Conservation (phyloP, 2,888 invertebrate genomes). For the Tridacna gigas region DNA sequence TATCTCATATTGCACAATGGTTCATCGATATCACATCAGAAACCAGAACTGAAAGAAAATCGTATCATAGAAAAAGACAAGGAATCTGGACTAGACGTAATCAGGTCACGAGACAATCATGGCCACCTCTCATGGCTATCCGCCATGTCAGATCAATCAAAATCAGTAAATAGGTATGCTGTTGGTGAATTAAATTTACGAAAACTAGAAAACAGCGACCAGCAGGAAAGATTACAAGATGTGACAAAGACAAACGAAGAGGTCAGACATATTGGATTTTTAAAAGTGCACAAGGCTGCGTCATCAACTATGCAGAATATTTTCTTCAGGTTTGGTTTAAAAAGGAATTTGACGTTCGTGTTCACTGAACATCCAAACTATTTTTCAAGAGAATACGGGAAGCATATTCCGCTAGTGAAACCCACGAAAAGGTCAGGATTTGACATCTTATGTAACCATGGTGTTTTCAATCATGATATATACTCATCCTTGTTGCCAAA, state of each 20-base stretch:
- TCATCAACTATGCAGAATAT: constrained; percentile 68
- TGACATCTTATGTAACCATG: constrained; percentile 62
- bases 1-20: too few species aligned
- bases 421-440: constrained; percentile 43
- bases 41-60: too few species aligned
- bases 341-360: constrained; percentile 60
- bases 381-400: constrained; percentile 33
- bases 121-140: background rate
- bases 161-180: background rate
- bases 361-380: constrained; percentile 56
- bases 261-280: constrained; percentile 66
- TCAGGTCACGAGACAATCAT: background rate
- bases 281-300: constrained; percentile 69
- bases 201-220: background rate
- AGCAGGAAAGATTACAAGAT: background rate
- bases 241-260: constrained; percentile 22
- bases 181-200: background rate
- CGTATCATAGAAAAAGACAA: too few species aligned
- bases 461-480: constrained; percentile 44
- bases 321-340: constrained; percentile 62
- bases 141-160: background rate
- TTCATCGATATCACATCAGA: too few species aligned
- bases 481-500: constrained; percentile 54
- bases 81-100: background rate
- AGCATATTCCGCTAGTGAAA: constrained; percentile 38